Base-by-base conservation (phyloP, 2,113 vertebrate genomes). In the Pristiophorus japonicus region DNA sequence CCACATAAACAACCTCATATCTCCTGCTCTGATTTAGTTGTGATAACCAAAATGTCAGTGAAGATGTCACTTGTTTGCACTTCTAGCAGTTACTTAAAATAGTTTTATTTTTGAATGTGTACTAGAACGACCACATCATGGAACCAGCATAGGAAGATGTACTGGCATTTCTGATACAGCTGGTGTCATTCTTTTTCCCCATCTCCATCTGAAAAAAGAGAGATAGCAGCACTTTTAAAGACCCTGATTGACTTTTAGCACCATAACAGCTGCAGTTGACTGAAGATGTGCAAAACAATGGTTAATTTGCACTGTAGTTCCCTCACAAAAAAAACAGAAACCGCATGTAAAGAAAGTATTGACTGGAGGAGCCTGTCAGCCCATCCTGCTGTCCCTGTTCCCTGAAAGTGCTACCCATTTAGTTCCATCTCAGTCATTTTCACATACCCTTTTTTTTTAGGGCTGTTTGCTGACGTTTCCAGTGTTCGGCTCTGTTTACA, bases 31-130 rank as follows among this genome's bases (percentile, higher is more conserved):
- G 97, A 97, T 97, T 96, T 96, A 96, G 96, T 1, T 18, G 70
- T 96, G 97, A 97, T 96, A 97, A 96, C 96, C 91, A 96, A 97
- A 97, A 97, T 96, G 97, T 97, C 97, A 97, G 85, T 55, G 67
- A 95, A 92, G 67, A 90, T 81, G 91, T 51, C 30, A 42, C 95
- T 95, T 63, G 59, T 94, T 92, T 94, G 38, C 47, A 55, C 63
- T 93, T 92, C 66, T 55, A 95, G 47, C 88, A 55, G 96, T 95
- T 95, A 95, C 59, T 94, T 90, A 42, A 63, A 92, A 88, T 96
- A 96, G 96, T 96, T 96, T 95, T 96, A 91, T 65, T 18, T 20
- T 27, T 3, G 5, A 65, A 94, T 51, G 34, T 38, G 73, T 45
- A 42, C 55, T 55, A 12, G n/a, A 84, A 38, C 42, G 73, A 38